Percentiles rank a stretch among this genome's conserved stretches.
Conservation (phyloP, 92 coral and sea anemone genomes). For the Paragorgia papillata region DNA sequence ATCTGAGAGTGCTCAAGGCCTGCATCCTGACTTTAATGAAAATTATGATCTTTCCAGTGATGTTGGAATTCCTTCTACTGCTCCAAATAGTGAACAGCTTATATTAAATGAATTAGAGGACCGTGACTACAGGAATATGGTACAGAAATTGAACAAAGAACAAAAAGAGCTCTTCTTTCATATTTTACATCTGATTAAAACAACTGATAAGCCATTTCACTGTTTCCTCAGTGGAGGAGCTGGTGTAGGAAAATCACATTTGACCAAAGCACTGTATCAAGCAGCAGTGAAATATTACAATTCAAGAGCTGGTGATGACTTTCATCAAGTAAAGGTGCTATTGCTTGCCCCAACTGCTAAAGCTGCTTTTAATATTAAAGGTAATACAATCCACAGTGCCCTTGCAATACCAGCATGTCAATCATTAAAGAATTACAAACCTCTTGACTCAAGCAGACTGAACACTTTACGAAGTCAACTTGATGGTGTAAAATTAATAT, state of each 20-base stretch:
- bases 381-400: slow-evolving; percentile 59
- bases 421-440: slow-evolving; percentile 56
- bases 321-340: slow-evolving; percentile 33
- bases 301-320: slow-evolving; percentile 6
- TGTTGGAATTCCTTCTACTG: slow-evolving; percentile 18
- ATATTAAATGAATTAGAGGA: slow-evolving; percentile 30
- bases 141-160: slow-evolving; percentile 16
- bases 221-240: slow-evolving; percentile 12
- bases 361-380: slow-evolving; percentile 15
- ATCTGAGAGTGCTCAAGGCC: slow-evolving; percentile 13
- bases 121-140: slow-evolving; percentile 10
- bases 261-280: slow-evolving; percentile 9
- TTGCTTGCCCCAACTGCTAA: slow-evolving; percentile 8
- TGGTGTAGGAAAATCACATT: slow-evolving; percentile 14
- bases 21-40: slow-evolving; percentile 40
- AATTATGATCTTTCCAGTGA: slow-evolving; percentile 21
- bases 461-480: slow-evolving; percentile 56
- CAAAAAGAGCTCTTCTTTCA: slow-evolving; percentile 57
- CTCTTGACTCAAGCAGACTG: slow-evolving; percentile 67
- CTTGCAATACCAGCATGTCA: slow-evolving; percentile 65
- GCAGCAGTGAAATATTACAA: slow-evolving; percentile 22
- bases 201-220: slow-evolving; percentile 29
- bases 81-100: slow-evolving; percentile 10
- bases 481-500: slow-evolving; percentile 40
- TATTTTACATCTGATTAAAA: slow-evolving; percentile 34